Conservation (phyloP, 2,113 vertebrate genomes). For the Peucedramus taeniatus region DNA sequence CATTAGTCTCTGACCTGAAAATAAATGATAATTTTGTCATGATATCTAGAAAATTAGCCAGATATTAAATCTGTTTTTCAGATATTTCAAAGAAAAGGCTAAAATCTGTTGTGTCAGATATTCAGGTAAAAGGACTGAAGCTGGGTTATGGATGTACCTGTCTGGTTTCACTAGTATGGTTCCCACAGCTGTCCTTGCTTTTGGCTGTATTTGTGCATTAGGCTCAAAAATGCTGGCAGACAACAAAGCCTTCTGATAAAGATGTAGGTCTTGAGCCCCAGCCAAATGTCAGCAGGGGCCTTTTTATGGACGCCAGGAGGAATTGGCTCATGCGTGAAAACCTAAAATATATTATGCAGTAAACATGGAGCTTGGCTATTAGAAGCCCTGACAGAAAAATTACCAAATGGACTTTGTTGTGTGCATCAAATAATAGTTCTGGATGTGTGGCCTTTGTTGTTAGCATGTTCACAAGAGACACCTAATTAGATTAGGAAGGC, state of each 20-base stretch:
- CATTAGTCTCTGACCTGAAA: background rate
- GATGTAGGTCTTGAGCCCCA: background rate
- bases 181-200: background rate
- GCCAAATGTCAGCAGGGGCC: constrained; percentile 22
- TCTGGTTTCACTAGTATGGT: background rate
- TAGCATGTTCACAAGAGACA: background rate
- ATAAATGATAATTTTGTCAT: background rate
- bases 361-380: background rate
- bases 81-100: background rate
- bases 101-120: background rate
- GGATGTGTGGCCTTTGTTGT: background rate
- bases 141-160: background rate
- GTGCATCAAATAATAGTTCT: background rate
- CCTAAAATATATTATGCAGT: background rate
- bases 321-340: background rate
- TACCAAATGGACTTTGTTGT: background rate
- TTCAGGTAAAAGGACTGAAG: background rate
- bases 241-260: background rate
- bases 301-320: background rate
- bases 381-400: background rate
- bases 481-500: constrained; percentile 27
- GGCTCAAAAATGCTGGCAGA: background rate
- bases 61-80: background rate
- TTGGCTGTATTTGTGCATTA: background rate
- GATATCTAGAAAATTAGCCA: background rate